phyloP scores from a whole-genome alignment of 1,140 invertebrate species.

The Nymphalis io region DNA sequence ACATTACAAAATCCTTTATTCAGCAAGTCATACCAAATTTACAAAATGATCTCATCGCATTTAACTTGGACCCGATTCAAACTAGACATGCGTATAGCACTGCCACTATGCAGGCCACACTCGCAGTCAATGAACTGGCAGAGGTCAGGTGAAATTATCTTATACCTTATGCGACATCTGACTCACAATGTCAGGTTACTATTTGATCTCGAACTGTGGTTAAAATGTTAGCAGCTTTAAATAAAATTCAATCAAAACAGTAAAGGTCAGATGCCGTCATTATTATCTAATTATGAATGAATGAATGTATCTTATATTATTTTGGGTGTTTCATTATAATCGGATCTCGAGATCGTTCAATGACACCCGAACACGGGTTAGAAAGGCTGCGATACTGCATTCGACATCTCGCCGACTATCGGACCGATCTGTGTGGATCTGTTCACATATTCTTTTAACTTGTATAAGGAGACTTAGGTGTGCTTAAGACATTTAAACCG shows the following conservation, averaged over 20 bases:
- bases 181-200: constrained; percentile 53
- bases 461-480: neutral
- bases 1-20: too few species aligned
- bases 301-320: constrained; percentile 9
- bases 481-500: constrained; percentile 17
- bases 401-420: constrained; percentile 68
- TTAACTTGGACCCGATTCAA: constrained; percentile 40
- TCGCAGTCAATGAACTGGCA: constrained; percentile 76
- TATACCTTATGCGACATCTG: constrained; percentile 66
- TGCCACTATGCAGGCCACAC: constrained; percentile 67
- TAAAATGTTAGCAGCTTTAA: neutral
- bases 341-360: constrained; percentile 58
- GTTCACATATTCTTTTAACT: constrained; percentile 48
- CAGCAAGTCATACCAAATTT: neutral
- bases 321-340: constrained; percentile 29
- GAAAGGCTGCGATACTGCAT: constrained; percentile 61
- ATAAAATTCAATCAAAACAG: neutral
- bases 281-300: neutral
- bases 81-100: constrained; percentile 73
- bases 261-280: constrained; percentile 2
- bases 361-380: constrained; percentile 53
- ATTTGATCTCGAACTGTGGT: neutral
- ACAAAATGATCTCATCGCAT: constrained; percentile 9
- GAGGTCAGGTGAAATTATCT: constrained; percentile 80
- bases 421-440: constrained; percentile 58